Evolutionary conservation across 2,797 vertebrate genomes (phyloP), one percentile per base, ranked within the genome.

Genomic region (Sebastes baramenuke): DNA sequence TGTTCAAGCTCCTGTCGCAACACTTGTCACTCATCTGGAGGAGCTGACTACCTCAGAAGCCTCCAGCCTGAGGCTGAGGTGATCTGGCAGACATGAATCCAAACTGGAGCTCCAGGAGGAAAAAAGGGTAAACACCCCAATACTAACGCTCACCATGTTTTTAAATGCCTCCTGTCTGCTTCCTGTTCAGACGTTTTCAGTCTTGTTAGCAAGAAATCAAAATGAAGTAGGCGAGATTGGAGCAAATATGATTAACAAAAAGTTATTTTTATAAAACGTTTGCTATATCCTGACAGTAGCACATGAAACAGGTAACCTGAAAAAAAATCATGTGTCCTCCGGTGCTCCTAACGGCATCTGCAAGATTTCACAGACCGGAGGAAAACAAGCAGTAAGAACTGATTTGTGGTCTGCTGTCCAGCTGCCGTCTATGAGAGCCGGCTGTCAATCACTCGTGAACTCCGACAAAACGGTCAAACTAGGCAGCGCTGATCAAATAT

Each of bases 361-460:
- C 36, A 38, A 38, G 36, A 38, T 38, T 38, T 38, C 36, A 38
- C 36, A 38, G 36, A 38, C 36, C 0, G 13, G 36, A 38, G 0
- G 0, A 36, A 38, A 38, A 38, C 36, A 38, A 38, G 13, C 36
- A 38, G 36, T 1, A 0, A 38, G 5, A 14, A 1, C 36, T 38
- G 36, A 38, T 38, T 2, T 38, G 36, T 6, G 36, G 36, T 38
- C 36, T 38, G 36, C 36, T 14, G 36, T 38, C 36, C 36, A 38
- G 0, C 36, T 38, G 36, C 36, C 0, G 13, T 38, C 13, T 38
- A 6, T 38, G 36, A 38, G 13, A 38, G 36, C 36, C 13, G 36
- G 13, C 36, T 38, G 36, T 38, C 0, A 38, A 38, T 38, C 12
- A 38, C 36, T 38, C 36, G 0, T 0, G 0, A 38, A 38, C 36